phyloP scores from a whole-genome alignment of 2,888 invertebrate species.

The Lamellibrachia satsuma region DNA sequence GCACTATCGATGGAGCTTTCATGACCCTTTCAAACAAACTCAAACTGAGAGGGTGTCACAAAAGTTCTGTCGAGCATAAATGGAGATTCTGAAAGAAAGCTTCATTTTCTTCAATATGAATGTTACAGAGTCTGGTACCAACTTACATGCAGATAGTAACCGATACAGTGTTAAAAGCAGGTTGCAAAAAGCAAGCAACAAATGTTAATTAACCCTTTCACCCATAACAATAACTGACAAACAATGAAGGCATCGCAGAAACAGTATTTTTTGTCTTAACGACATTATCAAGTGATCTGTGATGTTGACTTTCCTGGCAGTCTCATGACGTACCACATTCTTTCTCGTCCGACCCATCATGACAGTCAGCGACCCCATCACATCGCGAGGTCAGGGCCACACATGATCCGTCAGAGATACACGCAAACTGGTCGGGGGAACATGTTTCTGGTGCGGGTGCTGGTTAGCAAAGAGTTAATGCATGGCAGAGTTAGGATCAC shows the following conservation, averaged over 20 bases:
- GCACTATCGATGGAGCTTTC: too few relatives aligned
- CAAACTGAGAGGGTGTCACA: too few relatives aligned
- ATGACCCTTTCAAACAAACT: too few relatives aligned
- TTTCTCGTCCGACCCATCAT: neutral
- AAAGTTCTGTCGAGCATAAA: too few relatives aligned
- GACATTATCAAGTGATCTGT: neutral
- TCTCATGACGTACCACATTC: neutral
- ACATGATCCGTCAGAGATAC: neutral
- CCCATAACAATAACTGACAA: neutral
- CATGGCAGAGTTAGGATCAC: neutral
- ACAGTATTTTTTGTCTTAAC: neutral
- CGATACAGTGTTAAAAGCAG: neutral
- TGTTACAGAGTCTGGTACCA: too few relatives aligned
- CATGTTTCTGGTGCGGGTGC: neutral
- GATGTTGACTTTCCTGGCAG: neutral
- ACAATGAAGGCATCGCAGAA: neutral
- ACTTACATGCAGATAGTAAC: neutral
- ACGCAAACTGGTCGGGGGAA: neutral
- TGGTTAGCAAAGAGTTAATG: slow-evolving; percentile 4
- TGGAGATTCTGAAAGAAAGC: too few relatives aligned
- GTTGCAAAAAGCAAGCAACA: neutral
- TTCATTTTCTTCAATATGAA: too few relatives aligned
- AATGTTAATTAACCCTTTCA: neutral
- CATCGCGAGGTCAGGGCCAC: neutral
- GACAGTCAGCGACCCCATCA: neutral